phyloP scores from a whole-genome alignment of 2,113 vertebrate species.

The Bagarius yarrelli region DNA sequence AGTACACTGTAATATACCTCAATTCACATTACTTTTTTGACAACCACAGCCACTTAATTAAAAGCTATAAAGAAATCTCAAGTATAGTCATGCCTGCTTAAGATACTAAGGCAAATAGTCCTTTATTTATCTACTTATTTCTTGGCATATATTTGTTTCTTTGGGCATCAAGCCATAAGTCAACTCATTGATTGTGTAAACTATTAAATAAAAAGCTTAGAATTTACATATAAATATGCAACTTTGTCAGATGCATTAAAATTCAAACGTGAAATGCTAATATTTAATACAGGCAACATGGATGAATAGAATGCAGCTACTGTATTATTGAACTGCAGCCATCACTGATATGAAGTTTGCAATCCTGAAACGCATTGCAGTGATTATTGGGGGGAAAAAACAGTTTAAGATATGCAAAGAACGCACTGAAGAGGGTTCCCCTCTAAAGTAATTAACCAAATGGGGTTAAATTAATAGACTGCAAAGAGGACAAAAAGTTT shows the following conservation, averaged over 20 bases:
- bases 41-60: neutral
- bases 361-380: neutral
- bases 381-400: neutral
- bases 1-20: neutral
- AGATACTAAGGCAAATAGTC: no score
- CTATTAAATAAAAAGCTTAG: no score
- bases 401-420: neutral
- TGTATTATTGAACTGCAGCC: neutral
- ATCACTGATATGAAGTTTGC: neutral
- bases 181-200: neutral
- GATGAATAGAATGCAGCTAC: neutral
- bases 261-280: neutral
- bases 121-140: no score
- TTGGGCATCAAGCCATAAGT: neutral
- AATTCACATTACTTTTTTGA: neutral
- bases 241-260: neutral
- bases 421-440: neutral
- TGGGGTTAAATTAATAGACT: neutral
- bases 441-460: neutral
- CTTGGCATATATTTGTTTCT: neutral
- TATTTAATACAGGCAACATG: neutral
- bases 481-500: neutral
- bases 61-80: neutral
- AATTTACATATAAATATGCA: neutral
- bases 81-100: conserved; percentile 2